Base-by-base conservation (phyloP, 2,888 invertebrate genomes). In the Fissipunctia ypsillon region DNA sequence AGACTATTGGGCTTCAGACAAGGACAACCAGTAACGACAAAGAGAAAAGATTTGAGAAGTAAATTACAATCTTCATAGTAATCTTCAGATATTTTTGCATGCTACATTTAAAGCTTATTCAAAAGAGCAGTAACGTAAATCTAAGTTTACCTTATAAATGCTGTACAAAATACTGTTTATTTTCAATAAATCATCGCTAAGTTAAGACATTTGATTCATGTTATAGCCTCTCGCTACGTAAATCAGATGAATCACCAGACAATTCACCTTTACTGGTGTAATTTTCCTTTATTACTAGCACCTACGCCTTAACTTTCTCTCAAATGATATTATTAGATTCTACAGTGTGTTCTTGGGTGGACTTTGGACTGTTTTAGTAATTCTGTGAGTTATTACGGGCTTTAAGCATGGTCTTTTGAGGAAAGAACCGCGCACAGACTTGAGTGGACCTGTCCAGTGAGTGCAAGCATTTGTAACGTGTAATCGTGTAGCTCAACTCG, bases 251-350 rank as follows among this genome's bases (percentile, higher is more conserved):
- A 84, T 83, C 73, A 73, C 77, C 76, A 43, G 31, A 61, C 78
- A 80, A 79, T 80, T 81, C 45, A 76, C 70, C 63, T 80, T 83
- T 85, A 84, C 76, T 76, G 80, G 77, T 71, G 81, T 81, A 80
- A 80, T 84, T 81, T 81, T 71, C 70, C 43, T 82, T 71, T n/a
- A 74, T 78, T 70, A 76, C 75, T 31, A 31, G 74, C 73, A 80
- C 80, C 79, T 79, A 87, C 84, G 78, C 78, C 64, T 35, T 16
- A 16, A 80, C 74, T 85, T 82, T 82, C 84, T 76, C 56, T 61
- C 9, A 28, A 38, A 69, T 65, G 1, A 75, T 66, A 38, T 66
- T 50, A 68, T 50, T 67, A 45, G 28, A 41, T n/a, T 43, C 25
- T 67, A 4, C 52, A 61, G 16, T 69, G 16, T 69, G 59, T 52